These are phyloP conservation scores for Aphelenchoides avenae DNA, from an alignment of 1,140 invertebrate species.

Conservation along the genomic window DNA sequence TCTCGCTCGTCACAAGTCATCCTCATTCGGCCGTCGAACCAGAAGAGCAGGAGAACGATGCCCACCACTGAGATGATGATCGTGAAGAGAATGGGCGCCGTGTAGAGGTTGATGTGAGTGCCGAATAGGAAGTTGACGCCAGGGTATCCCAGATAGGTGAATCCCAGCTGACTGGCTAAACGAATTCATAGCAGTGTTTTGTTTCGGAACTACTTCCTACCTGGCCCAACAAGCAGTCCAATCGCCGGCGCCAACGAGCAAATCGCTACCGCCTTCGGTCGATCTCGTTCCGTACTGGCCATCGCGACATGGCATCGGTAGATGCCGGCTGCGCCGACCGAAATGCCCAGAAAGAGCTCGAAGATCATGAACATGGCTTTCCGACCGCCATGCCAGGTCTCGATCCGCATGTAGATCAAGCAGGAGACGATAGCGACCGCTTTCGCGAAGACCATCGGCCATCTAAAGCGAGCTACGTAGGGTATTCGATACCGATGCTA, in stretches of 20 bases:
- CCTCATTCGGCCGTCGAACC: slow-evolving; percentile 18
- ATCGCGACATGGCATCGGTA: slow-evolving; percentile 42
- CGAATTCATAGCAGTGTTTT: neutral
- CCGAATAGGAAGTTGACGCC: neutral
- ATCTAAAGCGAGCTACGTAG: slow-evolving; percentile 36
- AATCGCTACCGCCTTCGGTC: slow-evolving; percentile 46
- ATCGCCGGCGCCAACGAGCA: slow-evolving; percentile 44
- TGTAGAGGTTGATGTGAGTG: slow-evolving; percentile 18
- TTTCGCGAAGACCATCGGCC: slow-evolving; percentile 40
- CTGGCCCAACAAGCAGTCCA: slow-evolving; percentile 44
- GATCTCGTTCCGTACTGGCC: slow-evolving; percentile 42
- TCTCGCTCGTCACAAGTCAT: slow-evolving; percentile 4
- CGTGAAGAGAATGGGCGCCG: slow-evolving; percentile 13
- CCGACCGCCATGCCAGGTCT: slow-evolving; percentile 11
- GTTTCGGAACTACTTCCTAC: slow-evolving; percentile 14
- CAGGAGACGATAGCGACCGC: slow-evolving; percentile 39
- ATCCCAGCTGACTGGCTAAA: neutral
- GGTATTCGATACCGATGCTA: no score
- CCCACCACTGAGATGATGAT: slow-evolving; percentile 16
- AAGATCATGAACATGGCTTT: slow-evolving; percentile 34
- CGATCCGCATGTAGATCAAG: slow-evolving; percentile 44
- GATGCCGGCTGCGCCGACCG: slow-evolving; percentile 32
- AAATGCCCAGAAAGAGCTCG: slow-evolving; percentile 47
- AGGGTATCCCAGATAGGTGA: neutral
- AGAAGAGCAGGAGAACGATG: slow-evolving; percentile 8